Percentiles rank a stretch among this genome's conserved stretches.
Evolutionary conservation across 2,113 vertebrate genomes (phyloP).

Genomic region (Dicerorhinus sumatrensis): DNA sequence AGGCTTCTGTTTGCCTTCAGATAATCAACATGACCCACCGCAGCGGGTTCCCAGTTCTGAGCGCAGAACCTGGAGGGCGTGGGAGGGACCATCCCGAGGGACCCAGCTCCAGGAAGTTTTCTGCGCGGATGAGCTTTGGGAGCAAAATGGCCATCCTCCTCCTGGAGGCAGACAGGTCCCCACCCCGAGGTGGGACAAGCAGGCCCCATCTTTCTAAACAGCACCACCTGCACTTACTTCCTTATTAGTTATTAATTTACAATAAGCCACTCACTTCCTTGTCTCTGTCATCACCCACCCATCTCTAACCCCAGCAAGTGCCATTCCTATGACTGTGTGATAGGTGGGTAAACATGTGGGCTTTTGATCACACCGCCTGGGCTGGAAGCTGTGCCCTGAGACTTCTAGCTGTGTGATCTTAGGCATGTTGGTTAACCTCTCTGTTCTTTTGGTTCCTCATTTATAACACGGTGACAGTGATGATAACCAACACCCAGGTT

Average conservation of each 20-base stretch:
- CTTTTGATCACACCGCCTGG: background rate
- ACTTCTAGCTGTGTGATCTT: background rate
- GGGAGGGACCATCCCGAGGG: background rate
- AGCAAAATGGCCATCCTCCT: background rate
- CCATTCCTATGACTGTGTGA: fast-evolving
- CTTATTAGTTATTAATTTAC: background rate
- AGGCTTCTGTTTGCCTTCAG: background rate
- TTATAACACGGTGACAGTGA: background rate
- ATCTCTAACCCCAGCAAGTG: too few relatives aligned
- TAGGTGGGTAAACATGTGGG: fast-evolving
- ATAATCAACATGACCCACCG: background rate
- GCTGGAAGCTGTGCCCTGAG: background rate
- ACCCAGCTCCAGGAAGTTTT: background rate
- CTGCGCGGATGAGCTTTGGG: background rate
- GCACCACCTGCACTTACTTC: background rate
- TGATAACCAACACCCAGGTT: background rate
- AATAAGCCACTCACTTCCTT: background rate
- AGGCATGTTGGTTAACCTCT: background rate
- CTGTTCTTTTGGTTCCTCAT: background rate
- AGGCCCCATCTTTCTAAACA: background rate
- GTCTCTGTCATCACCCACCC: background rate
- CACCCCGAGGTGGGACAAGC: background rate
- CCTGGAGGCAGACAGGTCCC: background rate
- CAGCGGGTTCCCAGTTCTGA: background rate
- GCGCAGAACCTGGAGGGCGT: fast-evolving